Evolutionary conservation across 2,888 invertebrate species (phyloP), one percentile per base, ranked within the genome.

Genomic region (Drosophila neotestacea): DNA sequence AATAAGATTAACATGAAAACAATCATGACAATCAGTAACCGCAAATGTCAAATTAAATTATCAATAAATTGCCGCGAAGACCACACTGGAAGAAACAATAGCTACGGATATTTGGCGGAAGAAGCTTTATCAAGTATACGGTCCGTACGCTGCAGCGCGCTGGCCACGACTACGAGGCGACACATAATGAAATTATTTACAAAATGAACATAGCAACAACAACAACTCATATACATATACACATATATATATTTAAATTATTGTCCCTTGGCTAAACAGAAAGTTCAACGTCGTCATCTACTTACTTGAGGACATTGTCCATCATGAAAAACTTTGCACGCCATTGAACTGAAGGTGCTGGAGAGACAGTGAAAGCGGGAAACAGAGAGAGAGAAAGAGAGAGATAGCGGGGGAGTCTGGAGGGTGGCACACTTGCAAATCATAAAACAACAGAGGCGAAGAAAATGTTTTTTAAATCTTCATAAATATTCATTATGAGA

Each of bases 401-500:
- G 27, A 22, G 52, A 30, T 39, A 41, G 27, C 41, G 36, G 4
- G 41, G 41, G 32, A 41, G 54, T 30, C 3, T 13, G 6, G 28
- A 27, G 46, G 48, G 48, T 11, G 70, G 78, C 84, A 87, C 88
- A 90, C 88, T 90, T 87, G 89, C 90, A 91, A 90, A 91, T 87
- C 90, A 91, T 90, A 91, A 91, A 91, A 91, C 84, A 90, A 91
- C 86, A 85, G 87, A 88, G 79, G 81, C 86, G 86, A 79, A 80
- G 90, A 90, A 90, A 91, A 91, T 89, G 86, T 81, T 90, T 86
- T 90, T 83, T 89, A 90, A 90, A 90, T 85, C 85, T 87, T 90
- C 87, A 91, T 91, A 91, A 91, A 91, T 91, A 91, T 91, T 91
- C 91, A 91, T 91, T 89, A 84, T 71, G 77, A 65, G 64, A 71